These are phyloP conservation scores for Chiroxiphia lanceolata DNA, from an alignment of 2,797 vertebrate genomes.

Conservation along the genomic window DNA sequence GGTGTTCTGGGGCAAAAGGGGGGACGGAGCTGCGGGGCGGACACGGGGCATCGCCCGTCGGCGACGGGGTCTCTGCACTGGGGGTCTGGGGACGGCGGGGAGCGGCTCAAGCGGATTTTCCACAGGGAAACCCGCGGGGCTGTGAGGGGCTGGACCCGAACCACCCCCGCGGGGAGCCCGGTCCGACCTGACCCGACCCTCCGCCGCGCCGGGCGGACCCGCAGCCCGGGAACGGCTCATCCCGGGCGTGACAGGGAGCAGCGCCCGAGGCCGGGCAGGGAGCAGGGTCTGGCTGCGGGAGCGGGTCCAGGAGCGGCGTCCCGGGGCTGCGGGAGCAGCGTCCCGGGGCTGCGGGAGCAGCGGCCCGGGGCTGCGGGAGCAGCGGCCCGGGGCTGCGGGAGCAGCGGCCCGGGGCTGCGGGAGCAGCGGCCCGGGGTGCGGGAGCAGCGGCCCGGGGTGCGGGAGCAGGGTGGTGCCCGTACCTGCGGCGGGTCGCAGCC, in stretches of 20 bases:
- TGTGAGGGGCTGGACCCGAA: background rate
- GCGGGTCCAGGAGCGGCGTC: too few species aligned
- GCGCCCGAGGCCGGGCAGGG: background rate
- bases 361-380: too few species aligned
- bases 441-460: too few species aligned
- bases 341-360: background rate
- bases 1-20: background rate
- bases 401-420: too few species aligned
- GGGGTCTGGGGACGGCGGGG: background rate
- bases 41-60: background rate
- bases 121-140: background rate
- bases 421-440: too few species aligned
- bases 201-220: background rate
- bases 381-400: too few species aligned
- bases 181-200: background rate
- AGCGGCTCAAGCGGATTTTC: background rate
- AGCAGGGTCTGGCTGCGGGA: too few species aligned
- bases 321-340: background rate
- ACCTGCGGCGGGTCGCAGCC: constrained; percentile 69
- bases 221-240: background rate
- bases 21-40: background rate
- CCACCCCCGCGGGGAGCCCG: background rate
- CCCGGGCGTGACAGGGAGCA: background rate
- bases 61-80: background rate
- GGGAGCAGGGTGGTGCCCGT: background rate